Percentiles rank a stretch among this genome's conserved stretches.
phyloP scores from a whole-genome alignment of 2,888 invertebrate genomes.

The Priocnemis perturbator region DNA sequence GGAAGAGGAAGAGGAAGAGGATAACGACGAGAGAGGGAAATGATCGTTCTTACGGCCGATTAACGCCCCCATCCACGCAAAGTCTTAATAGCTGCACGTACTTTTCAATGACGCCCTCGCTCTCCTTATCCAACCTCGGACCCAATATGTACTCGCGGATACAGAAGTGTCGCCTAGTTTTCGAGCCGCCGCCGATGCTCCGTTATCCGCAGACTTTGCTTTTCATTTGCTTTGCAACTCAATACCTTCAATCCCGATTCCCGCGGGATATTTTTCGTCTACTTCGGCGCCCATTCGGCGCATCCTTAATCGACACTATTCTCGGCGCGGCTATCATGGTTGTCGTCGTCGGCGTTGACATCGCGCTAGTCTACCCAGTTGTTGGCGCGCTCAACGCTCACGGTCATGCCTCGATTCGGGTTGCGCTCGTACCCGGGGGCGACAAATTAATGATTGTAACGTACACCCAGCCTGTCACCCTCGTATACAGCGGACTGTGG shows the following conservation, averaged over 20 bases:
- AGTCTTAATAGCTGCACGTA: slow-evolving; percentile 26
- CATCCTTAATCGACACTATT: too few relatives aligned
- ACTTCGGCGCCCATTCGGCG: slow-evolving; percentile 22
- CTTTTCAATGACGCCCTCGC: too few relatives aligned
- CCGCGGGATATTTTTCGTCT: slow-evolving; percentile 36
- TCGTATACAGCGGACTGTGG: slow-evolving; percentile 20
- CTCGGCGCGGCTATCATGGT: too few relatives aligned
- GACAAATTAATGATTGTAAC: slow-evolving; percentile 50
- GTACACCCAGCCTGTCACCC: slow-evolving; percentile 13
- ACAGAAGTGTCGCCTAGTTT: too few relatives aligned
- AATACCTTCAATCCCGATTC: slow-evolving; percentile 42
- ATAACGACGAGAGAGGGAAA: background rate
- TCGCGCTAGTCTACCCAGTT: too few relatives aligned
- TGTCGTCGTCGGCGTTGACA: too few relatives aligned
- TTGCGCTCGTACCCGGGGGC: slow-evolving; percentile 32
- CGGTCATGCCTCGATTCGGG: slow-evolving; percentile 28
- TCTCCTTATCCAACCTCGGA: slow-evolving; percentile 4
- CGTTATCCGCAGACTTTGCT: slow-evolving; percentile 47
- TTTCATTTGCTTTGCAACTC: slow-evolving; percentile 67
- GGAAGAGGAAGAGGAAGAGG: background rate
- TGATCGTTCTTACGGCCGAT: slow-evolving; percentile 42
- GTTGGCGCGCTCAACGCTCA: slow-evolving; percentile 2
- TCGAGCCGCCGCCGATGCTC: too few relatives aligned
- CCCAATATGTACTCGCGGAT: background rate
- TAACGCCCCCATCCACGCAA: slow-evolving; percentile 29